Conservation (phyloP, 2,797 vertebrate genomes). For the Microctenopoma steveboyesi region DNA sequence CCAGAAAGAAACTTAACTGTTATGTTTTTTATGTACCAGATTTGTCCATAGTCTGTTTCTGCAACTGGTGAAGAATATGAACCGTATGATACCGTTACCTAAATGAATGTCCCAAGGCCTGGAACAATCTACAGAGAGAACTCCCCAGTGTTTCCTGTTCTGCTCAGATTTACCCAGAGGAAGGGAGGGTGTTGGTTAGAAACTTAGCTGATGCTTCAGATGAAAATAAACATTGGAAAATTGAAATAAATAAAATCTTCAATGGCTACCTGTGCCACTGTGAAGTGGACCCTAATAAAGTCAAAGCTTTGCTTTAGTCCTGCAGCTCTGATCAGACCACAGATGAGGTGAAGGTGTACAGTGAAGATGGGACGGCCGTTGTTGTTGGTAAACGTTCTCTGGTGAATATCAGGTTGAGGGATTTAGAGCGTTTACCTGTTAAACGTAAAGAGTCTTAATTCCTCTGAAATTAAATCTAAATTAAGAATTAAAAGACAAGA, state of each 20-base stretch:
- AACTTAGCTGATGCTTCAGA: background rate
- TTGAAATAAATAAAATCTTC: conserved; percentile 46
- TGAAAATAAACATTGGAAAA: conserved; percentile 36
- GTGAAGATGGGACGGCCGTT: conserved; percentile 35
- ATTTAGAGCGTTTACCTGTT: too few relatives aligned
- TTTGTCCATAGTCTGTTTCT: background rate
- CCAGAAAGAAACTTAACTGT: too few relatives aligned
- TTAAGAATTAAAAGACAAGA: too few relatives aligned
- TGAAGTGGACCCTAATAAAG: conserved; percentile 49
- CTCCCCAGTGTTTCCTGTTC: conserved; percentile 41
- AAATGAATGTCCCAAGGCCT: conserved; percentile 43
- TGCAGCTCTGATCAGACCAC: conserved; percentile 1
- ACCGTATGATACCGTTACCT: conserved; percentile 28
- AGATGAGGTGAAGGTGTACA: conserved; percentile 53
- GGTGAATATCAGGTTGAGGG: conserved; percentile 24
- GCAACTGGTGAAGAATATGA: conserved; percentile 27
- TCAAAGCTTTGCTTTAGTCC: conserved; percentile 49
- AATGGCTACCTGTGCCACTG: conserved; percentile 50
- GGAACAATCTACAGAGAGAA: conserved; percentile 23
- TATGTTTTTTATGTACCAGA: too few relatives aligned
- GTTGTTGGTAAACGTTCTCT: conserved; percentile 55
- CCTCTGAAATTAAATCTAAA: too few relatives aligned
- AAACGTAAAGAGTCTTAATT: too few relatives aligned
- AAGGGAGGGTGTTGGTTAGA: conserved; percentile 30
- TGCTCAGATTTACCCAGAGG: conserved; percentile 46